Evolutionary conservation across 1,140 invertebrate genomes (phyloP).

Genomic region (Battus philenor): DNA sequence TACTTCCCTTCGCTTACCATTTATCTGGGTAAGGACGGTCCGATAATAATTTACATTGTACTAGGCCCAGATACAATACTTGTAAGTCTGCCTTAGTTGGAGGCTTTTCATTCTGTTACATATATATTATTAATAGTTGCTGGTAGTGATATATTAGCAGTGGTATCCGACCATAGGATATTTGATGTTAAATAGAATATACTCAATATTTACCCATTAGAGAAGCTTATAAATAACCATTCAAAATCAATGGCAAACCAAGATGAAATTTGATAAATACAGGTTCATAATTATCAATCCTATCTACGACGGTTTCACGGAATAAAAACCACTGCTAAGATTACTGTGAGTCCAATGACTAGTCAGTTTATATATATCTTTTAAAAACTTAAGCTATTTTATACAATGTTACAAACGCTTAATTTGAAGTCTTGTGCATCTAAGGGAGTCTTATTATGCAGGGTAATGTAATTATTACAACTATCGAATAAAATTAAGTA

Average conservation of each 20-base stretch:
- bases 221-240: too few relatives aligned
- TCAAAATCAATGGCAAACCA: too few relatives aligned
- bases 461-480: slow-evolving; percentile 14
- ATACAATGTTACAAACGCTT: slow-evolving; percentile 28
- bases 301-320: too few relatives aligned
- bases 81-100: neutral
- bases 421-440: slow-evolving; percentile 51
- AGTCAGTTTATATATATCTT: neutral
- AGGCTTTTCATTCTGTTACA: neutral
- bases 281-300: too few relatives aligned
- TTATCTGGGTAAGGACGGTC: slow-evolving; percentile 71
- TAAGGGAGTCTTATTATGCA: slow-evolving; percentile 31
- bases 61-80: slow-evolving; percentile 59
- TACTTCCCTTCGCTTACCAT: slow-evolving; percentile 60
- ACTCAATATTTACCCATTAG: too few relatives aligned
- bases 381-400: slow-evolving; percentile 18
- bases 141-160: too few relatives aligned
- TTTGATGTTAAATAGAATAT: too few relatives aligned
- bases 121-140: too few relatives aligned
- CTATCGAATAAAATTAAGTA: slow-evolving; percentile 24
- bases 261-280: too few relatives aligned
- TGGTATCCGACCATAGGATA: too few relatives aligned
- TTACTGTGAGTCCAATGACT: slow-evolving; percentile 3
- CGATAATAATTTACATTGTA: slow-evolving; percentile 67
- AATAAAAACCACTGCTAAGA: neutral